Percentiles rank a stretch among this genome's conserved stretches.
These are phyloP conservation scores for Pelochelys cantorii DNA, from an alignment of 2,797 vertebrate genomes.

Conservation along the genomic window DNA sequence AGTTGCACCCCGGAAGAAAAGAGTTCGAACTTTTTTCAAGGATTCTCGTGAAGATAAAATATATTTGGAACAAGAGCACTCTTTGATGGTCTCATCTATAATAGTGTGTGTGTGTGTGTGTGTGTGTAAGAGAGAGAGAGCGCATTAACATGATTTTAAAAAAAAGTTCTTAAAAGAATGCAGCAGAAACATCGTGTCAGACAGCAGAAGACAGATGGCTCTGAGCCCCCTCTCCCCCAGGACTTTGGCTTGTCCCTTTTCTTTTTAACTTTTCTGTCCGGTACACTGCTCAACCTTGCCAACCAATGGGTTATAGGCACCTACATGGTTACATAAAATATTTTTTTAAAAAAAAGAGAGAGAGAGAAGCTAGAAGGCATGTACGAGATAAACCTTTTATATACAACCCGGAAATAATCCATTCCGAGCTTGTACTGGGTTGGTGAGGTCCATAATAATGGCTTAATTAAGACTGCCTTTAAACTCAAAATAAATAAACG, in stretches of 20 bases:
- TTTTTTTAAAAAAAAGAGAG: accelerated
- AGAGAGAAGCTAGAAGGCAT: slow-evolving; percentile 16
- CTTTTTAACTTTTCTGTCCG: background rate
- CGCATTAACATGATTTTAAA: background rate
- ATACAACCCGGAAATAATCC: background rate
- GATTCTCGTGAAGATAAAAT: slow-evolving; percentile 50
- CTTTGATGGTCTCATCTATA: background rate
- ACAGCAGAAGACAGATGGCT: background rate
- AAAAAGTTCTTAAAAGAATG: background rate
- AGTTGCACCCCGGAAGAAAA: slow-evolving; percentile 15
- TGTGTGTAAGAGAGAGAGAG: background rate
- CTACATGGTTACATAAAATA: slow-evolving; percentile 36
- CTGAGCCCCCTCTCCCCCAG: background rate
- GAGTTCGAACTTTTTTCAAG: slow-evolving; percentile 35
- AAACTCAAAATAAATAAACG: slow-evolving; percentile 31
- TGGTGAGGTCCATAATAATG: background rate
- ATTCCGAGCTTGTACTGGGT: background rate
- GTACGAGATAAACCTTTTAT: background rate
- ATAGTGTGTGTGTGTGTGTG: background rate
- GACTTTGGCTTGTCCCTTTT: background rate
- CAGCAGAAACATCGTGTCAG: background rate
- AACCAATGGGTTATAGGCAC: background rate
- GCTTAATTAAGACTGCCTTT: slow-evolving; percentile 49
- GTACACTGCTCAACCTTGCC: background rate
- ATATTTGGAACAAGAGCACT: slow-evolving; percentile 32